phyloP scores from a whole-genome alignment of 2,888 invertebrate genomes.

The Galerucella pusilla region DNA sequence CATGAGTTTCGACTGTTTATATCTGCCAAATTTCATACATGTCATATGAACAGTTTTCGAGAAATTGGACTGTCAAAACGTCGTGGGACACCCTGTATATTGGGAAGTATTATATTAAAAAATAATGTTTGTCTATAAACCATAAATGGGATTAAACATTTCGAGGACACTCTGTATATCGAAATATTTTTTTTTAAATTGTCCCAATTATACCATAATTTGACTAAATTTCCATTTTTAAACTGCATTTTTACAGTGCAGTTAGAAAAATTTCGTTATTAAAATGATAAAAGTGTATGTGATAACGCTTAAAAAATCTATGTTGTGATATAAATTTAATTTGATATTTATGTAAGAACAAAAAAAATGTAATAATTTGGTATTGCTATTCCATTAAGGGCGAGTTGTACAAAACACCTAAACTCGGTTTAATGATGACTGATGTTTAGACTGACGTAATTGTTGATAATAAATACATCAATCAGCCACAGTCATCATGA shows the following conservation, averaged over 20 bases:
- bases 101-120: too few relatives aligned
- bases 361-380: constrained; percentile 14
- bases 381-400: neutral
- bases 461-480: too few relatives aligned
- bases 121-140: too few relatives aligned
- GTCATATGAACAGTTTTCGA: too few relatives aligned
- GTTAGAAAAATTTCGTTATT: neutral
- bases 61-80: too few relatives aligned
- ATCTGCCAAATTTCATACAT: too few relatives aligned
- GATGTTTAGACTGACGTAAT: too few relatives aligned
- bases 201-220: neutral
- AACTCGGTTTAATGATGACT: too few relatives aligned
- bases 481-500: too few relatives aligned
- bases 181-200: neutral
- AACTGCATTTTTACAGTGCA: neutral
- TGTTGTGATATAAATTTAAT: constrained; percentile 42
- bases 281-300: constrained; percentile 31
- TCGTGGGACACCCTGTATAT: too few relatives aligned
- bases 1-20: too few relatives aligned
- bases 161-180: neutral
- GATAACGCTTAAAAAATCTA: constrained; percentile 33
- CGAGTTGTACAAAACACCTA: too few relatives aligned
- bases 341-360: constrained; percentile 18
- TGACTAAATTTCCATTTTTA: neutral
- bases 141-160: neutral